Evolutionary conservation across 30 jellyfish, hydroid and myxozoan species (phyloP).

Genomic region (Aurelia aurita): DNA sequence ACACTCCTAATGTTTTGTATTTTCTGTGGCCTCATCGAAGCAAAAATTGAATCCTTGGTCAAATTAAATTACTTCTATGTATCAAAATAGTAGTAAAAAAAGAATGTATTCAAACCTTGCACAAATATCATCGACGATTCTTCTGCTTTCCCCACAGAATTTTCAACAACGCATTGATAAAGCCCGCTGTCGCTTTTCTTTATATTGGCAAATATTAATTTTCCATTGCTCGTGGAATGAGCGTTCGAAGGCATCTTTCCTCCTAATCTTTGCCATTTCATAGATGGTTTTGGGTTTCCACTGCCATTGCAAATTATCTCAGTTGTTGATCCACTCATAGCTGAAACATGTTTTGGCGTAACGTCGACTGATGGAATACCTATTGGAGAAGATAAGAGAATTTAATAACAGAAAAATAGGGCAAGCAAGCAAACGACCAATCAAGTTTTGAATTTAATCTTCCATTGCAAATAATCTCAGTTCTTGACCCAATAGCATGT

Average conservation of each 20-base stretch:
- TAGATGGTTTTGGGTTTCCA: constrained; percentile 27
- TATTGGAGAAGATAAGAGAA: neutral
- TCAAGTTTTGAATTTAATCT: too few relatives aligned
- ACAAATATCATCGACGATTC: constrained; percentile 21
- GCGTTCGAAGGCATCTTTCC: constrained; percentile 31
- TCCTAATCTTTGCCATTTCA: constrained; percentile 16
- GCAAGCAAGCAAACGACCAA: too few relatives aligned
- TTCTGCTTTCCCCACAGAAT: constrained; percentile 30
- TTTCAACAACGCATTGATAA: constrained; percentile 32
- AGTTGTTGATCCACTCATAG: constrained; percentile 4
- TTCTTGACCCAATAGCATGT: too few relatives aligned
- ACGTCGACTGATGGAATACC: constrained; percentile 30
- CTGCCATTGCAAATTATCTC: constrained; percentile 6
- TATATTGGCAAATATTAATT: constrained; percentile 14
- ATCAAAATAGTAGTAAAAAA: too few relatives aligned
- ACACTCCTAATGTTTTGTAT: too few relatives aligned
- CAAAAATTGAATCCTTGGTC: too few relatives aligned
- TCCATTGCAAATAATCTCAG: too few relatives aligned
- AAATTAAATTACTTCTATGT: too few relatives aligned
- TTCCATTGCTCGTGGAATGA: constrained; percentile 11
- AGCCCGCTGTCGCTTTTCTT: constrained; percentile 23
- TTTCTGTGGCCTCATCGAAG: too few relatives aligned
- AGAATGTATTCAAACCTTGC: constrained; percentile 6
- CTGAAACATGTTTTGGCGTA: neutral
- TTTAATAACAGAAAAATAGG: too few relatives aligned